phyloP scores from a whole-genome alignment of 1,140 invertebrate species.

The Cydia fagiglandana region DNA sequence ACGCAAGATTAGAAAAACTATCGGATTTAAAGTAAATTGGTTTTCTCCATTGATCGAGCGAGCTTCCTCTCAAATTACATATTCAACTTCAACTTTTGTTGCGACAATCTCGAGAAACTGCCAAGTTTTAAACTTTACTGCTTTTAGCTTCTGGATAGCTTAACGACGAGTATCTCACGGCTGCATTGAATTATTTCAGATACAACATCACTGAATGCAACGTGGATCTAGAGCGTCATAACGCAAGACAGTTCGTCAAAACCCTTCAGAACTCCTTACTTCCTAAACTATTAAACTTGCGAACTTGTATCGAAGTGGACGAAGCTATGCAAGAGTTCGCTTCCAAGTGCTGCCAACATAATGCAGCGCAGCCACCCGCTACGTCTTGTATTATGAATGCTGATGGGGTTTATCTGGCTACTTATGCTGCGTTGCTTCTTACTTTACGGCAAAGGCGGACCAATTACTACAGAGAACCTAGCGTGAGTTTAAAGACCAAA shows the following conservation, averaged over 20 bases:
- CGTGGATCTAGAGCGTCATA: conserved; percentile 88
- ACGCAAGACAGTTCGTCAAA: conserved; percentile 87
- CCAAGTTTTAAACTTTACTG: too few species aligned
- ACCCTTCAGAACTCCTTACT: conserved; percentile 84
- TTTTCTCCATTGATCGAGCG: too few species aligned
- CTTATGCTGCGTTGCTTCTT: conserved; percentile 90
- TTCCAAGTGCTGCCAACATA: conserved; percentile 94
- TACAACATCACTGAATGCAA: conserved; percentile 82
- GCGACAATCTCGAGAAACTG: too few species aligned
- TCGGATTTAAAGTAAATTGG: too few species aligned
- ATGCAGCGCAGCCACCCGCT: conserved; percentile 80
- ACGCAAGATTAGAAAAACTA: too few species aligned
- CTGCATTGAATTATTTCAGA: conserved; percentile 40
- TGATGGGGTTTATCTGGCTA: conserved; percentile 95
- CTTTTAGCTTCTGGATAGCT: background rate
- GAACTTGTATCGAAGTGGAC: conserved; percentile 91
- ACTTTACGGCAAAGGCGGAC: conserved; percentile 89
- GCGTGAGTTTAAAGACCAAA: conserved; percentile 72
- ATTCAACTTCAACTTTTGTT: too few species aligned
- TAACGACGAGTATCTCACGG: background rate
- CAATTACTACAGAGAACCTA: conserved; percentile 87
- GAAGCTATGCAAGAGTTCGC: conserved; percentile 94
- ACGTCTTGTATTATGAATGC: conserved; percentile 93
- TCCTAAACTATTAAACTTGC: conserved; percentile 85
- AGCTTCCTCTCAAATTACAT: too few species aligned